phyloP scores from a whole-genome alignment of 30 jellyfish, hydroid and myxozoan species.

The Pelagia noctiluca region DNA sequence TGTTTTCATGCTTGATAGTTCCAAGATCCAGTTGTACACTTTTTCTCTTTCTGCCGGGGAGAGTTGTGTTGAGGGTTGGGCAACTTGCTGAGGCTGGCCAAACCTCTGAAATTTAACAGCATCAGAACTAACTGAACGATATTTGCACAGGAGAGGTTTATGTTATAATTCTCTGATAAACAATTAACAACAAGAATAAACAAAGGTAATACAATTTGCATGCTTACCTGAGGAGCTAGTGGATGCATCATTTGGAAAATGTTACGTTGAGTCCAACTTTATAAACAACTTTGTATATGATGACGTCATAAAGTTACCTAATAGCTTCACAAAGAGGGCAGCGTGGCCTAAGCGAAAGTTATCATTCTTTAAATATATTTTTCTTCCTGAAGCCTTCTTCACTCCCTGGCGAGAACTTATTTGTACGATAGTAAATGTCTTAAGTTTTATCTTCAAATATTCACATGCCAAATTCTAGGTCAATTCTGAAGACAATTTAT shows the following conservation, averaged over 20 bases:
- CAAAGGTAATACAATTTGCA: not conserved
- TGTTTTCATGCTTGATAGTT: conserved; percentile 91
- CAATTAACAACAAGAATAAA: not conserved
- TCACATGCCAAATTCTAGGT: too few species aligned
- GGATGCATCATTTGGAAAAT: conserved; percentile 64
- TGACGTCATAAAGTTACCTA: too few species aligned
- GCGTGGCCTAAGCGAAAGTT: too few species aligned
- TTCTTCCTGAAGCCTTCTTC: too few species aligned
- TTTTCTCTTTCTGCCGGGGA: conserved; percentile 93
- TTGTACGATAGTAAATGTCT: too few species aligned
- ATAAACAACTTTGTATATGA: too few species aligned
- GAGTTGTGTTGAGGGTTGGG: conserved; percentile 83
- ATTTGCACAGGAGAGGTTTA: not conserved
- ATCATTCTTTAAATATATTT: too few species aligned
- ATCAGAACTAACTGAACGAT: not conserved
- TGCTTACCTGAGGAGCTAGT: conserved; percentile 59
- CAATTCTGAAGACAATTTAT: too few species aligned
- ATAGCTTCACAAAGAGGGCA: too few species aligned
- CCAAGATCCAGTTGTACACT: conserved; percentile 97
- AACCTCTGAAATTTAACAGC: conserved; percentile 62
- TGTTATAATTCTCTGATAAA: not conserved
- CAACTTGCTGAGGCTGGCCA: conserved; percentile 82
- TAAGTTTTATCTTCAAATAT: too few species aligned
- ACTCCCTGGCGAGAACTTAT: too few species aligned
- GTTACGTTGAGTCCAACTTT: not conserved